Evolutionary conservation across 92 coral and sea anemone species (phyloP), one percentile per base, ranked within the genome.

Genomic region (Actinostola sp.): DNA sequence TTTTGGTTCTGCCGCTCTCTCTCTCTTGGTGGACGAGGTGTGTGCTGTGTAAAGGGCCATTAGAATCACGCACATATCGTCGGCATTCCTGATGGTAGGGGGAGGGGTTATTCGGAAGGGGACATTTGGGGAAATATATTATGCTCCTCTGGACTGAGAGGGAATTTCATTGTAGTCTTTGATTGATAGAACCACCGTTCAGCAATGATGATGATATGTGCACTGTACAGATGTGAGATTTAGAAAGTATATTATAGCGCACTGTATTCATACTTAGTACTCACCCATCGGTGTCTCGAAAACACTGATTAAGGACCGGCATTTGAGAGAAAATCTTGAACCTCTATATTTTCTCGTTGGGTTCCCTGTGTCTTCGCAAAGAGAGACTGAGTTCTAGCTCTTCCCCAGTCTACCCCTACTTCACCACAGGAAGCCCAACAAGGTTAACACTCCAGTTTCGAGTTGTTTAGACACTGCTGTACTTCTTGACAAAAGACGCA

Each of bases 191-290:
- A 9, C 60, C 60, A 10, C 60, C 8, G n/a, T n/a, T n/a, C 28
- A 6, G 20, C 8, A 53, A 53, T 53, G 32, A 31, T 53, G 60
- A 20, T 3, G 60, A 53, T 53, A 25, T 21, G 60, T 25, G 32
- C 25, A 4, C 20, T 53, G 10, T 53, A 20, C 3, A 53, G 13
- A 9, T 20, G 60, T 9, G 31, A 20, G 8, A 49, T 11, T 53
- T 33, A 48, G 57, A 66, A 45, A 66, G 54, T 45, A 45, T 30
- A 34, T 19, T 57, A 9, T 23, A 28, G 72, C 72, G 72, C 52
- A 58, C 59, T 66, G 72, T 43, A 31, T 66, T 53, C 72, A 66
- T 66, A 58, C 72, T 66, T 48, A 48, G 41, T 28, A 48, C 3
- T 66, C 41, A 12, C 26, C 42, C 45, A 30, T 15, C 2, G 29